Conservation (phyloP, 2,888 invertebrate genomes). For the Ptychoptera albimana region DNA sequence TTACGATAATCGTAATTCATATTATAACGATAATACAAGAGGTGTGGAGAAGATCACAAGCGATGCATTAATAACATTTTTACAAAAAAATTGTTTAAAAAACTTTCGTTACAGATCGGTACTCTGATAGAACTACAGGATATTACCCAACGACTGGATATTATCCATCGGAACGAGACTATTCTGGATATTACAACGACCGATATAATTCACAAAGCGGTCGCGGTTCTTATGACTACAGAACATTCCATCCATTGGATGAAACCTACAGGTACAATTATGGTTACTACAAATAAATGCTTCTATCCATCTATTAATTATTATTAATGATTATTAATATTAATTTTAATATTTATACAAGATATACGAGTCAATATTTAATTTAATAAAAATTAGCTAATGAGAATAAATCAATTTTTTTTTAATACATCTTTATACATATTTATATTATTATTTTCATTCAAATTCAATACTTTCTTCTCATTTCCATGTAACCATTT, state of each 20-base stretch:
- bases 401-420: too few relatives aligned
- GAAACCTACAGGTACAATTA: constrained; percentile 27
- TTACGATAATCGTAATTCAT: constrained; percentile 25
- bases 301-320: constrained; percentile 10
- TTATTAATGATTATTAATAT: not conserved
- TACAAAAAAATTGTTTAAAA: constrained; percentile 8
- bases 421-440: too few relatives aligned
- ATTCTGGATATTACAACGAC: constrained; percentile 17
- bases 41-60: too few relatives aligned
- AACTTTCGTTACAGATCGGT: constrained; percentile 20
- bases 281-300: not conserved
- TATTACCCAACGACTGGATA: too few relatives aligned
- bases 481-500: too few relatives aligned
- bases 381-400: too few relatives aligned
- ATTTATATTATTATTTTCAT: too few relatives aligned
- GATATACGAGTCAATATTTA: too few relatives aligned
- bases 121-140: constrained; percentile 20
- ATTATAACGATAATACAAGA: constrained; percentile 14
- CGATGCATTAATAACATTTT: constrained; percentile 3
- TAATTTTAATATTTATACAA: not conserved
- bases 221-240: constrained; percentile 22
- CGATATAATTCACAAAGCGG: constrained; percentile 12
- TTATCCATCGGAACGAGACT: too few relatives aligned
- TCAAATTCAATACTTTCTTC: too few relatives aligned
- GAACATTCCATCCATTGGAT: constrained; percentile 29